Base-by-base conservation (phyloP, 2,113 vertebrate genomes). In the Cyanoderma ruficeps region DNA sequence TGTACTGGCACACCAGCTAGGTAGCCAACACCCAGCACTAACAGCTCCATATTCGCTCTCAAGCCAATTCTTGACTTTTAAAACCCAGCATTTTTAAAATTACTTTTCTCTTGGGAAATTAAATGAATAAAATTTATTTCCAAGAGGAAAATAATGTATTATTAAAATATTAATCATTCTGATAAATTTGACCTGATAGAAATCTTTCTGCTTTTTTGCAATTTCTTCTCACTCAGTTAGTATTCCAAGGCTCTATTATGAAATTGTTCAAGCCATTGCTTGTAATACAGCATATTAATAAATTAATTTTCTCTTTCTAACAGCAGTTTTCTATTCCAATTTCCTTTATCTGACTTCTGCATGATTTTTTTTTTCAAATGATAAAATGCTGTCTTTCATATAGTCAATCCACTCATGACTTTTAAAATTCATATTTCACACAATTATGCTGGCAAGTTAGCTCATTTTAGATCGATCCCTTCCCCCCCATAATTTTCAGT, bases 291-390 rank as follows among this genome's bases (percentile, higher is more conserved):
- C 37, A 49, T 82, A 87, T 89, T 97, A 96, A 97, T 67, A 91
- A 82, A 95, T 70, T 93, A 11, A 96, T 91, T 96, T 93, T 96
- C 89, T 94, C 71, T 89, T 96, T 94, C 82, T 88, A 94, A 78
- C 71, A 89, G 77, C 78, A 89, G 52, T 96, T 97, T 95, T 76
- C 68, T 50, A 56, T 90, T 93, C 50, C 78, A 87, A 79, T 93
- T 88, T 94, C 59, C 41, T 90, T 88, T 91, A 93, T 95, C 37
- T 95, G 82, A 89, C 71, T 95, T 76, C 71, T 93, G 76, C 42
- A 59, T 91, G 50, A 92, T 94, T 93, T 97, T 93, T 97, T 93
- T 97, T 97, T 94, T 95, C 91, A 57, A 39, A 90, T 94, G 61
- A 94, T 83, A 96, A 97, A 96, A 94, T 91, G 46, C 41, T 68